phyloP scores from a whole-genome alignment of 2,888 invertebrate species.

The Heliconius ethilla region DNA sequence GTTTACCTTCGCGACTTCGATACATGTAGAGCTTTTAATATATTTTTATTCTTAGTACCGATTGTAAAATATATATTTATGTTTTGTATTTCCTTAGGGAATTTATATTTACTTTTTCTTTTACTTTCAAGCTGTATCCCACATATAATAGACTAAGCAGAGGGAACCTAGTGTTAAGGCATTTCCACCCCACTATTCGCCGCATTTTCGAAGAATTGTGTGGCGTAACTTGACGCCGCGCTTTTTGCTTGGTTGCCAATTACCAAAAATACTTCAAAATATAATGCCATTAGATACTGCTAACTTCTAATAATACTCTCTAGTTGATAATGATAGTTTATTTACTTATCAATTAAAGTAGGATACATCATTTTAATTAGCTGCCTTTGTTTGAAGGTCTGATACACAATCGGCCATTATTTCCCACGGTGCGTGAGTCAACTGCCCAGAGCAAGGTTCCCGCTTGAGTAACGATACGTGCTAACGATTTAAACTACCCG shows the following conservation, averaged over 20 bases:
- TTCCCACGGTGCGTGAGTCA: conserved; percentile 73
- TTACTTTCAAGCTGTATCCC: too few species aligned
- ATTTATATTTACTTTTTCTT: not conserved
- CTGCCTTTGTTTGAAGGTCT: conserved; percentile 43
- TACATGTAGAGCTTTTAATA: not conserved
- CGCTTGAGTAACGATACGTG: conserved; percentile 69
- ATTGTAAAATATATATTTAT: not conserved
- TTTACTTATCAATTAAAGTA: conserved; percentile 35
- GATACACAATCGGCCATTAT: conserved; percentile 49
- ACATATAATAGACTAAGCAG: too few species aligned
- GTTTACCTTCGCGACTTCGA: not conserved
- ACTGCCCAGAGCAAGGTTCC: conserved; percentile 65
- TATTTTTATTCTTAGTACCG: not conserved
- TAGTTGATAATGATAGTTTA: not conserved
- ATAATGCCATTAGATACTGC: not conserved
- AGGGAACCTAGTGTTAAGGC: too few species aligned
- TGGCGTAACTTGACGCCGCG: too few species aligned
- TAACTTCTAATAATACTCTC: not conserved
- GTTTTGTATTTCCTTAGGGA: not conserved
- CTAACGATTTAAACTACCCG: conserved; percentile 55
- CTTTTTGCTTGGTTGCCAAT: too few species aligned
- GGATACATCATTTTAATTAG: conserved; percentile 37
- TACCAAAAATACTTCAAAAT: not conserved
- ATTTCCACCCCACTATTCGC: too few species aligned
- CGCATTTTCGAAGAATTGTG: too few species aligned